phyloP scores from a whole-genome alignment of 2,888 invertebrate genomes.

The Chelonus formosanus region DNA sequence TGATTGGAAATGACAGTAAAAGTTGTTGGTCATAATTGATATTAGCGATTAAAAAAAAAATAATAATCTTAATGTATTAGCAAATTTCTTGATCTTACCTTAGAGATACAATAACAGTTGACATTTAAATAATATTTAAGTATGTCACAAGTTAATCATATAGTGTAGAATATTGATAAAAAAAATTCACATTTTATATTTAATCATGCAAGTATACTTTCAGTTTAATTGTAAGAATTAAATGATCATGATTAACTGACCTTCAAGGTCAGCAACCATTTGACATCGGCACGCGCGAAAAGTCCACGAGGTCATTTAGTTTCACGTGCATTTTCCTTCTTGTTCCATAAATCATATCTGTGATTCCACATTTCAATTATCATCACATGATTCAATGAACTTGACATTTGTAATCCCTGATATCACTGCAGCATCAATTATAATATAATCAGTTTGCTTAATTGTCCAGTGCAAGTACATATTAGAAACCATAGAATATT shows the following conservation, averaged over 20 bases:
- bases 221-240: constrained; percentile 13
- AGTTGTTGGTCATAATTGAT: no score
- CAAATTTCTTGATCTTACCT: no score
- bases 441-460: neutral
- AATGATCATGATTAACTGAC: constrained; percentile 12
- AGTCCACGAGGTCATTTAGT: constrained; percentile 27
- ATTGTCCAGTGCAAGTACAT: neutral
- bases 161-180: neutral
- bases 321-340: constrained; percentile 12
- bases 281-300: constrained; percentile 19
- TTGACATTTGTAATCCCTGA: neutral
- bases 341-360: neutral
- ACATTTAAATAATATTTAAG: no score
- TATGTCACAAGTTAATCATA: neutral
- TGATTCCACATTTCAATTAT: neutral
- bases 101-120: no score
- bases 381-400: neutral
- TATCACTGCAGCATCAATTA: no score
- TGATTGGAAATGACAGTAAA: no score
- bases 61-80: no score
- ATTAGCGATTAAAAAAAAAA: no score
- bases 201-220: neutral
- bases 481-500: no score
- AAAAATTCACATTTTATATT: neutral
- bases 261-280: constrained; percentile 24